Evolutionary conservation across 2,113 vertebrate species (phyloP).

Genomic region (Psittacus erithacus): DNA sequence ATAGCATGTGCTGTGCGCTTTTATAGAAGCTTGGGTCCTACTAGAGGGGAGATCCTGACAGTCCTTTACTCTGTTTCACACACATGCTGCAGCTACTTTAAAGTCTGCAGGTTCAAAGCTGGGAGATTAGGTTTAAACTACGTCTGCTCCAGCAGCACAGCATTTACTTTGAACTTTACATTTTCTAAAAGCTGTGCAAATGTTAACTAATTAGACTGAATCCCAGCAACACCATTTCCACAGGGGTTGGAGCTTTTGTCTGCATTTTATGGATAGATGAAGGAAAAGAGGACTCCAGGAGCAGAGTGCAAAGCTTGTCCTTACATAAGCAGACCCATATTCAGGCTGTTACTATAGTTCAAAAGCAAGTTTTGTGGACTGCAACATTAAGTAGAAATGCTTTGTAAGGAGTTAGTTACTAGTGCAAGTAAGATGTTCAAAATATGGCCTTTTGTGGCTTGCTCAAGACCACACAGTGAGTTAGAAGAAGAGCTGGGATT

Average conservation of each 20-base stretch:
- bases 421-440: slow-evolving; percentile 30
- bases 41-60: neutral
- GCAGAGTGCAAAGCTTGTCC: neutral
- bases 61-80: neutral
- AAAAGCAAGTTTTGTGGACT: neutral
- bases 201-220: slow-evolving; percentile 14
- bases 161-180: neutral
- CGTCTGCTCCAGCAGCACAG: neutral
- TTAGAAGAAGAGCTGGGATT: slow-evolving; percentile 11
- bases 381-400: slow-evolving; percentile 7
- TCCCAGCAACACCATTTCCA: neutral
- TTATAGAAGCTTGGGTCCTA: neutral
- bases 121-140: slow-evolving; percentile 9
- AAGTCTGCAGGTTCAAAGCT: neutral
- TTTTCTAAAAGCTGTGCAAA: neutral
- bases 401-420: slow-evolving; percentile 27
- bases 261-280: neutral
- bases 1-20: neutral
- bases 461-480: slow-evolving; percentile 9
- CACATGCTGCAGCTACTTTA: neutral
- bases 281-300: neutral
- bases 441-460: slow-evolving; percentile 16
- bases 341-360: slow-evolving; percentile 11
- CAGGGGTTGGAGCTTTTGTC: neutral
- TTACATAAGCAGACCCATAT: neutral